These are phyloP conservation scores for Trichosurus vulpecula DNA, from an alignment of 2,797 vertebrate species.

Conservation along the genomic window DNA sequence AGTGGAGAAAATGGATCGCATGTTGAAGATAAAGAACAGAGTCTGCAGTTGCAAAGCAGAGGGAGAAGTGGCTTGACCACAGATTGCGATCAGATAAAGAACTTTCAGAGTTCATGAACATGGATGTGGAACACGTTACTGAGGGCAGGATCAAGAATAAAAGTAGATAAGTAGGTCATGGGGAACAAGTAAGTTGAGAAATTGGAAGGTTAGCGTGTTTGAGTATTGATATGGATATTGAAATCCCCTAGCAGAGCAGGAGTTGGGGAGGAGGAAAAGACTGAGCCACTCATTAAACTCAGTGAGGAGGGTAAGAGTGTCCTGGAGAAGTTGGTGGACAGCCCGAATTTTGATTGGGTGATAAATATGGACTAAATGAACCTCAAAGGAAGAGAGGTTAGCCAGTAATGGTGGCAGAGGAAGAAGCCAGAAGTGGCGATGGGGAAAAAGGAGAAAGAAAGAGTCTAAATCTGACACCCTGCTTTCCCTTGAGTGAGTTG, in stretches of 20 bases:
- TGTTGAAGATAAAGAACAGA: neutral
- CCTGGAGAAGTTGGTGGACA: neutral
- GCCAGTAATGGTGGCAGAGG: neutral
- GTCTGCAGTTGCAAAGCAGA: neutral
- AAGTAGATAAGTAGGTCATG: neutral
- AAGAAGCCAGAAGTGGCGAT: neutral
- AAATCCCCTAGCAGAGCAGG: neutral
- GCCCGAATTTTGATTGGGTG: neutral
- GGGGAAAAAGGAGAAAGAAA: neutral
- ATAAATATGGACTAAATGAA: neutral
- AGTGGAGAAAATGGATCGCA: neutral
- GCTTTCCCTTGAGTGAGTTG: neutral
- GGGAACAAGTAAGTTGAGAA: neutral
- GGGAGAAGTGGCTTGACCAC: neutral
- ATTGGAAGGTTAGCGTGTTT: neutral
- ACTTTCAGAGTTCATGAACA: neutral
- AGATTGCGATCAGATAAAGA: neutral
- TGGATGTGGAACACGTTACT: neutral
- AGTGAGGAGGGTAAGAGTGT: neutral
- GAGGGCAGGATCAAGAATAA: neutral
- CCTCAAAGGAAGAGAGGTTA: neutral
- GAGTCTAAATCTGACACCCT: neutral
- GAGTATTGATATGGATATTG: neutral
- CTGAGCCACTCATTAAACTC: neutral
- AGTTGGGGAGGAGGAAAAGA: neutral